Conservation (phyloP, 1,140 invertebrate species). For the Drosophila kohkoa region DNA sequence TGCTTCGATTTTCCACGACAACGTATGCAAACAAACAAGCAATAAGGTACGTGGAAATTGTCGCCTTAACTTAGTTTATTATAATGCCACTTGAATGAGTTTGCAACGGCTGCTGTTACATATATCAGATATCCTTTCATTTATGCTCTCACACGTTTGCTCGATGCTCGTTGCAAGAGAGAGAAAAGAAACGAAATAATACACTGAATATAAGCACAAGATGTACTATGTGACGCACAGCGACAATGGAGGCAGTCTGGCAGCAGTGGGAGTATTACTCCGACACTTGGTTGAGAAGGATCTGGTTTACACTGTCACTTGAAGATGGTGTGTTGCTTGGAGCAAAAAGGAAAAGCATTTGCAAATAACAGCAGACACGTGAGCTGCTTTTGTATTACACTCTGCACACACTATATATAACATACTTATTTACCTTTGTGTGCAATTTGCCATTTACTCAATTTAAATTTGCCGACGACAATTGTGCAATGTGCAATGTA, state of each 20-base stretch:
- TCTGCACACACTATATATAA: background rate
- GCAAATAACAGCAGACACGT: constrained; percentile 67
- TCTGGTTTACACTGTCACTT: constrained; percentile 28
- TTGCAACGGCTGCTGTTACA: constrained; percentile 49
- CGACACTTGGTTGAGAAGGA: background rate
- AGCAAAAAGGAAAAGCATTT: constrained; percentile 15
- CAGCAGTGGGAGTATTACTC: background rate
- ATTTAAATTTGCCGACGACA: constrained; percentile 70
- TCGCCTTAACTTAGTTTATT: constrained; percentile 80
- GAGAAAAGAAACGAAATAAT: constrained; percentile 68
- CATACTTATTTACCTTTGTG: constrained; percentile 43
- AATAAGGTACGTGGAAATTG: constrained; percentile 76
- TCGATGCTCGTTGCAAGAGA: constrained; percentile 6
- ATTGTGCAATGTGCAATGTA: constrained; percentile 45
- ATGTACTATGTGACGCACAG: constrained; percentile 36
- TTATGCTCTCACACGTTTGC: constrained; percentile 58
- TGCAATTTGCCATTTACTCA: constrained; percentile 81
- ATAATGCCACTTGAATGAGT: constrained; percentile 81
- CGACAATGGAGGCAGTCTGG: constrained; percentile 4
- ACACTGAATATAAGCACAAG: constrained; percentile 36
- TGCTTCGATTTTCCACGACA: constrained; percentile 44
- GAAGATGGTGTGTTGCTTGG: constrained; percentile 8
- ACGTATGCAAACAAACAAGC: constrained; percentile 76
- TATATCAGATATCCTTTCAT: constrained; percentile 60
- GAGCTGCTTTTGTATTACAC: constrained; percentile 40